Conservation (phyloP, 2,797 vertebrate species). For the Masticophis lateralis region DNA sequence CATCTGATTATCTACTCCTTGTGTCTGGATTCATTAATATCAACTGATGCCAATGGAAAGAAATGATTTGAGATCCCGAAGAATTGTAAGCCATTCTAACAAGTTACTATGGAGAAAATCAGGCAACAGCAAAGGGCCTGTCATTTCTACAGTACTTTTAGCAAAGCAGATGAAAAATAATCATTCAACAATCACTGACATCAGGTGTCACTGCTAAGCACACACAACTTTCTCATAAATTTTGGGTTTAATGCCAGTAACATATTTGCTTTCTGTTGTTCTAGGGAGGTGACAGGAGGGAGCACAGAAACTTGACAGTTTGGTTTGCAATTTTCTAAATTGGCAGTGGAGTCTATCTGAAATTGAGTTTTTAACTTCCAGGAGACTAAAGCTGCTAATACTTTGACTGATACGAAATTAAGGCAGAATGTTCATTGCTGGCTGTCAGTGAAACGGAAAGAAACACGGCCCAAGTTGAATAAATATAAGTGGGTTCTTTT, state of each 20-base stretch:
- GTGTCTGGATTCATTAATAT: neutral
- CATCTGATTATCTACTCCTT: too few relatives aligned
- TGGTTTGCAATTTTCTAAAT: slow-evolving; percentile 8
- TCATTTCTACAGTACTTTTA: neutral
- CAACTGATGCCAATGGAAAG: neutral
- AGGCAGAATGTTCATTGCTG: neutral
- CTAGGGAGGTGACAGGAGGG: neutral
- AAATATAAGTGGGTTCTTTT: neutral
- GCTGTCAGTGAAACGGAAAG: slow-evolving; percentile 7
- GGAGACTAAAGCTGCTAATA: neutral
- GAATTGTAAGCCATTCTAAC: neutral
- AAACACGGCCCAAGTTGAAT: slow-evolving; percentile 11
- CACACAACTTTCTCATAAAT: neutral
- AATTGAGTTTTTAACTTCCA: neutral
- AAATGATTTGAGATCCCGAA: neutral
- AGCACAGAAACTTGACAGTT: neutral
- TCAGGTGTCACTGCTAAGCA: neutral
- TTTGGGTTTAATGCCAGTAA: slow-evolving; percentile 1
- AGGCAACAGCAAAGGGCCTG: neutral
- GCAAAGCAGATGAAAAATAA: neutral
- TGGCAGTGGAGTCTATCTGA: neutral
- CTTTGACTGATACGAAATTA: slow-evolving; percentile 1
- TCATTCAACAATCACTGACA: neutral
- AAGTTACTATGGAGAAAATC: neutral
- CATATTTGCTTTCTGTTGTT: neutral